Percentiles rank a stretch among this genome's conserved stretches.
Evolutionary conservation across 2,113 vertebrate genomes (phyloP).

Genomic region (Chlorodrepanis virens): DNA sequence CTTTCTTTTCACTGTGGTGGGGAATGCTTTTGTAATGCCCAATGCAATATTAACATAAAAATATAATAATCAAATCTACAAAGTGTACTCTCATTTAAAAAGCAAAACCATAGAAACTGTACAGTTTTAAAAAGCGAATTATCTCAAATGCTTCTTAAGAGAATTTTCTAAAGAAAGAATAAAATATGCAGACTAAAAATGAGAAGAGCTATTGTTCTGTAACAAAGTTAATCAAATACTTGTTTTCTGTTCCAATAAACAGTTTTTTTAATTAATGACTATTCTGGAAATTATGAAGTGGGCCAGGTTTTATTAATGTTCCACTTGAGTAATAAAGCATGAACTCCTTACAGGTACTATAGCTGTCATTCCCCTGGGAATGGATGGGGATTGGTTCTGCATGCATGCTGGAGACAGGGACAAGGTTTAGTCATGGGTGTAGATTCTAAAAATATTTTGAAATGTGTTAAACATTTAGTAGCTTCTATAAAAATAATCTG

Average conservation of each 20-base stretch:
- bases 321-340: slow-evolving; percentile 70
- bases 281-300: slow-evolving; percentile 61
- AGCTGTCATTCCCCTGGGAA: slow-evolving; percentile 21
- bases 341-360: slow-evolving; percentile 46
- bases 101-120: slow-evolving; percentile 46
- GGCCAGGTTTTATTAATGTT: slow-evolving; percentile 64
- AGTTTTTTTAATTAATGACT: slow-evolving; percentile 58
- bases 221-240: slow-evolving; percentile 71
- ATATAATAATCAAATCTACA: neutral
- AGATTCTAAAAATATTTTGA: slow-evolving; percentile 37
- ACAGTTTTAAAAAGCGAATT: slow-evolving; percentile 45
- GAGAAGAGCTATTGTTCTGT: slow-evolving; percentile 53
- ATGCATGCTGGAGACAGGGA: slow-evolving; percentile 14
- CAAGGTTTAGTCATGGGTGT: neutral
- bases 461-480: slow-evolving; percentile 11
- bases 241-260: slow-evolving; percentile 70
- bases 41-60: slow-evolving; percentile 38
- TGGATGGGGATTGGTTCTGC: neutral
- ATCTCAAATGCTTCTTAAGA: slow-evolving; percentile 10
- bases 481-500: slow-evolving; percentile 22
- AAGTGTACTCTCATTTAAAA: slow-evolving; percentile 16
- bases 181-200: slow-evolving; percentile 50
- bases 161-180: slow-evolving; percentile 48
- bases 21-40: slow-evolving; percentile 29
- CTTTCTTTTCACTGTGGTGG: slow-evolving; percentile 25